These are phyloP conservation scores for Propsilocerus akamusi DNA, from an alignment of 1,140 invertebrate species.

Conservation along the genomic window DNA sequence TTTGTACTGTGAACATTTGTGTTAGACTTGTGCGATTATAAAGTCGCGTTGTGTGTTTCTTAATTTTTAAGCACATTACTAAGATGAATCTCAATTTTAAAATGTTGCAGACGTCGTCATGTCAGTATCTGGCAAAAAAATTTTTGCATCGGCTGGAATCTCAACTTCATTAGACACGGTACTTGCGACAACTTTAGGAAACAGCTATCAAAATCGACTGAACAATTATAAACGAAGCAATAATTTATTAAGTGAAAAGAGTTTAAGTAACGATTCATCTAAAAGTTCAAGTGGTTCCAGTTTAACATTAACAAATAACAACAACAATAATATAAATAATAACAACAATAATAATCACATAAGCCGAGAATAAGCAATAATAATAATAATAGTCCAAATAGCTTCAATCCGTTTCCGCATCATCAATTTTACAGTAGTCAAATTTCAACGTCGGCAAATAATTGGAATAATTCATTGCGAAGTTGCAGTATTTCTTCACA, in stretches of 20 bases:
- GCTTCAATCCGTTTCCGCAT: not conserved
- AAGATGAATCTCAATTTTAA: not conserved
- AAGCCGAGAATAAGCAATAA: no score
- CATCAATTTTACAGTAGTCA: not conserved
- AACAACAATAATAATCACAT: no score
- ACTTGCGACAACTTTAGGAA: not conserved
- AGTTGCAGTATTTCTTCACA: not conserved
- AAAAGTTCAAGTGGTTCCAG: slow-evolving; percentile 2
- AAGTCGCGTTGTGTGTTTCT: no score
- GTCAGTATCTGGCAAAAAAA: not conserved
- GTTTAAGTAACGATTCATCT: not conserved
- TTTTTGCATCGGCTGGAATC: not conserved
- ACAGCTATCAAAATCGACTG: not conserved
- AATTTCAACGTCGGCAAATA: not conserved
- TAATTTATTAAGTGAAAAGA: slow-evolving; percentile 1
- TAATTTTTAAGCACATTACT: no score
- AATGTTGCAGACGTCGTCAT: not conserved
- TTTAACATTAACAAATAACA: slow-evolving; percentile 1
- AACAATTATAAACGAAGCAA: not conserved
- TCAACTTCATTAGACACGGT: not conserved
- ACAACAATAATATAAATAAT: not conserved
- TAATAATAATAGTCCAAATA: not conserved
- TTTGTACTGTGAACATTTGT: not conserved
- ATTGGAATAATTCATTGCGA: not conserved
- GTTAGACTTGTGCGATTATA: no score